Evolutionary conservation across 2,797 vertebrate genomes (phyloP).

Genomic region (Apogon talboti): DNA sequence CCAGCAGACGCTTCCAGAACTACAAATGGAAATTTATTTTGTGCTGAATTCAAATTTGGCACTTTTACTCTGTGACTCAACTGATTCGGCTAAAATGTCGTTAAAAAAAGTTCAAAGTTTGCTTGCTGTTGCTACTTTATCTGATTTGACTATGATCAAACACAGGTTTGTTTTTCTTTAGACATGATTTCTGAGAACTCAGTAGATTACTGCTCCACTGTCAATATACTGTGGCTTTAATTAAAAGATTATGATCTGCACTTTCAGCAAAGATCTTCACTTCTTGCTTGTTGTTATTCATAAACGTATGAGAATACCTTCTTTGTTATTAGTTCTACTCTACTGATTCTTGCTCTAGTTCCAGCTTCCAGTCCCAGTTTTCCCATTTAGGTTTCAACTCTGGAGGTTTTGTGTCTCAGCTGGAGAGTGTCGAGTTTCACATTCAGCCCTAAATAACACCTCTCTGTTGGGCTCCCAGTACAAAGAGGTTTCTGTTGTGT

Average conservation of each 20-base stretch:
- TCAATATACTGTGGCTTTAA: constrained; percentile 12
- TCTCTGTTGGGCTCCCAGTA: constrained; percentile 50
- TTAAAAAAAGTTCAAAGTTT: not conserved
- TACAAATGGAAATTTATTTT: no score
- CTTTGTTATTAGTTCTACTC: constrained; percentile 22
- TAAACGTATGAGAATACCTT: constrained; percentile 12
- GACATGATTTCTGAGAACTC: constrained; percentile 2
- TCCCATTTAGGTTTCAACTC: constrained; percentile 17
- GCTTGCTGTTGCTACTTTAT: not conserved
- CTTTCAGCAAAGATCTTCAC: constrained; percentile 19
- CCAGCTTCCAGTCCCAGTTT: constrained; percentile 47
- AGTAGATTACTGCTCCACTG: constrained; percentile 13
- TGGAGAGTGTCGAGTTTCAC: constrained; percentile 68
- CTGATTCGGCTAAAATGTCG: no score
- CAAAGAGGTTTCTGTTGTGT: constrained; percentile 75
- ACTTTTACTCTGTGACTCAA: not conserved
- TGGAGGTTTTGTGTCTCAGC: constrained; percentile 55
- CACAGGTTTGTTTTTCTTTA: not conserved
- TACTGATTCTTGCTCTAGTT: constrained; percentile 31
- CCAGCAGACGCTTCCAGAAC: no score
- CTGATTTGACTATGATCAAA: constrained; percentile 26
- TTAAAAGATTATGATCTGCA: constrained; percentile 65
- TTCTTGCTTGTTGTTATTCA: constrained; percentile 17
- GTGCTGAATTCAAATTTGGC: not conserved
- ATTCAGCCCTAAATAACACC: constrained; percentile 55